Percentiles rank a stretch among this genome's conserved stretches.
These are phyloP conservation scores for Pantala flavescens DNA, from an alignment of 1,140 invertebrate genomes.

Conservation along the genomic window DNA sequence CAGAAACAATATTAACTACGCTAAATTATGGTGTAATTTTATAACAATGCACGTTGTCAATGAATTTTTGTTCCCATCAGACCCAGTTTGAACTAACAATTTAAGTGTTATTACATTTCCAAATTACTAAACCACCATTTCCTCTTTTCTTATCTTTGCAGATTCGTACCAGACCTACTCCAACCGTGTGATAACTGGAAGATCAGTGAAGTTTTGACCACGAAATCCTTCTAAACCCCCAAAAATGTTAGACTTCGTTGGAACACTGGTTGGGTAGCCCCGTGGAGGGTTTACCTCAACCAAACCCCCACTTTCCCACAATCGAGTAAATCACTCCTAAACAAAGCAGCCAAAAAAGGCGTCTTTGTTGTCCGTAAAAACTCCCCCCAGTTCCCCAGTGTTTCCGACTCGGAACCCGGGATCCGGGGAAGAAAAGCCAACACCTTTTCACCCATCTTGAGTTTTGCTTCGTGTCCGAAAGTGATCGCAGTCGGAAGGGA, in stretches of 20 bases:
- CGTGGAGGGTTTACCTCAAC: neutral
- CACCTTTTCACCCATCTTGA: neutral
- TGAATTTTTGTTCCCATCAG: too few species aligned
- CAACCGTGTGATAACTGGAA: neutral
- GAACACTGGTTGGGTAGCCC: constrained; percentile 6
- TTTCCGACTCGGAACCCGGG: neutral
- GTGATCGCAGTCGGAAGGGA: neutral
- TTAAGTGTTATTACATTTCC: too few species aligned
- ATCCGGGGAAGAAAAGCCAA: neutral
- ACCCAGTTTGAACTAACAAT: too few species aligned
- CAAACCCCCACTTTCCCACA: neutral
- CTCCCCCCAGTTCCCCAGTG: neutral
- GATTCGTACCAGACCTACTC: neutral
- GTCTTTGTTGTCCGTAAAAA: neutral
- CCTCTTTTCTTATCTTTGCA: neutral
- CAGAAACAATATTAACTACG: too few species aligned
- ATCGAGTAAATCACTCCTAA: neutral
- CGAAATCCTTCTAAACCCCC: neutral
- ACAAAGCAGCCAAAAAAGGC: neutral
- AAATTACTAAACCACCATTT: neutral
- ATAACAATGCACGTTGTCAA: too few species aligned
- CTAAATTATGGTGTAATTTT: too few species aligned
- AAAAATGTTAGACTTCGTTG: neutral
- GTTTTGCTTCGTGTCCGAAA: neutral
- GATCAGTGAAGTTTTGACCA: neutral